Percentiles rank a stretch among this genome's conserved stretches.
These are phyloP conservation scores for Gambusia affinis DNA, from an alignment of 2,113 vertebrate species.

Conservation along the genomic window DNA sequence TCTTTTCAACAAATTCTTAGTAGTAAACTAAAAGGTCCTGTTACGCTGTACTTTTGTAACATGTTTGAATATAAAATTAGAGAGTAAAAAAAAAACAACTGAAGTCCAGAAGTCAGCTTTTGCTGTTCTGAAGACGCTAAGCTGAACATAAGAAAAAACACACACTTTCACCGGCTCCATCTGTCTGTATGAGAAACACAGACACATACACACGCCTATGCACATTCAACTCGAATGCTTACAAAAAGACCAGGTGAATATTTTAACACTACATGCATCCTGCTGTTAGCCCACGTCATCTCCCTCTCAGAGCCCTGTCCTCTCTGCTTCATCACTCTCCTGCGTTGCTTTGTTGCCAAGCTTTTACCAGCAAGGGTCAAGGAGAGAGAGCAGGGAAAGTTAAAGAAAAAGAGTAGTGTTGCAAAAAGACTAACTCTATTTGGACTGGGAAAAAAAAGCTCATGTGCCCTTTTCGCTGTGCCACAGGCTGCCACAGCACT, in stretches of 20 bases:
- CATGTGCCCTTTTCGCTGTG: slow-evolving; percentile 32
- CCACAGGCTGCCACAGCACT: slow-evolving; percentile 33
- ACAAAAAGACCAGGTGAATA: slow-evolving; percentile 74
- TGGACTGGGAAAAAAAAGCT: slow-evolving; percentile 14
- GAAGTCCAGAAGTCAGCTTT: not conserved
- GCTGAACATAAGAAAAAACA: slow-evolving; percentile 17
- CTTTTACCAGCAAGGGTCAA: slow-evolving; percentile 42
- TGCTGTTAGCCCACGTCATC: slow-evolving; percentile 45
- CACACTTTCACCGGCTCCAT: slow-evolving; percentile 24
- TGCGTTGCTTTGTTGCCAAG: slow-evolving; percentile 40
- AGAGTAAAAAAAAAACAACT: not conserved
- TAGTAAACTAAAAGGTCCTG: not conserved
- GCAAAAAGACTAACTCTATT: slow-evolving; percentile 36
- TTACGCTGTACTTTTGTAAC: not conserved
- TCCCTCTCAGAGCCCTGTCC: slow-evolving; percentile 1
- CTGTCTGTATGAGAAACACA: slow-evolving; percentile 44
- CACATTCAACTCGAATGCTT: slow-evolving; percentile 43
- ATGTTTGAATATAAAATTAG: slow-evolving; percentile 7
- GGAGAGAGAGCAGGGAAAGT: slow-evolving; percentile 21
- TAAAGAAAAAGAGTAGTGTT: not conserved
- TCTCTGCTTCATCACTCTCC: slow-evolving; percentile 24
- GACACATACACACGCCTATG: not conserved
- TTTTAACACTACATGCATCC: slow-evolving; percentile 70
- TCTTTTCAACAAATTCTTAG: not conserved
- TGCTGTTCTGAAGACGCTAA: slow-evolving; percentile 5